phyloP scores from a whole-genome alignment of 2,113 vertebrate genomes.

The Sorex fumeus region DNA sequence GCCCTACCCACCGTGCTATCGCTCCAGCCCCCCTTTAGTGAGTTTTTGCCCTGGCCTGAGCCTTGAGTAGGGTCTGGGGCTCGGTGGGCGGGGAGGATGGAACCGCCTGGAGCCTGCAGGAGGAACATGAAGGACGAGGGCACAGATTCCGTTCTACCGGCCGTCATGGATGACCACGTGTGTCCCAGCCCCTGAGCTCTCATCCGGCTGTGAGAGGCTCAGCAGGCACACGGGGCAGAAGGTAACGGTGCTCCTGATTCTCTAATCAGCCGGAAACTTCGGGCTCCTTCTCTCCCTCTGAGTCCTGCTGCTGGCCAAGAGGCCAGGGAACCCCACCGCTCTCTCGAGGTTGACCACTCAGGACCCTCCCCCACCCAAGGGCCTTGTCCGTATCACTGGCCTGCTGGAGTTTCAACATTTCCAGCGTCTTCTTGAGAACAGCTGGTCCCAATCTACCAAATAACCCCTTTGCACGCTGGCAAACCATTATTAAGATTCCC shows the following conservation, averaged over 20 bases:
- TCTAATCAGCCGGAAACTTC: not conserved
- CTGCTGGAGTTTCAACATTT: constrained; percentile 71
- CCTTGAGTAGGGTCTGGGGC: too few relatives aligned
- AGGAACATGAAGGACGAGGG: not conserved
- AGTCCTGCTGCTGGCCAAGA: not conserved
- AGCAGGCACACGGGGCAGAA: constrained; percentile 25
- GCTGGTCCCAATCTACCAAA: constrained; percentile 84
- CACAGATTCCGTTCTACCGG: not conserved
- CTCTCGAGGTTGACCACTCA: not conserved
- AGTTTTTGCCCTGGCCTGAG: too few relatives aligned
- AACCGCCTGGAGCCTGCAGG: too few relatives aligned
- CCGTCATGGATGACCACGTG: constrained; percentile 17
- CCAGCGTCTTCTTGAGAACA: constrained; percentile 76
- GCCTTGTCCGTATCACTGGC: constrained; percentile 51
- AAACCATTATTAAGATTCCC: constrained; percentile 84
- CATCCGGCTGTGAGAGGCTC: not conserved
- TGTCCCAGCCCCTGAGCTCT: not conserved
- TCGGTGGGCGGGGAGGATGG: too few relatives aligned
- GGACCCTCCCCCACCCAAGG: not conserved
- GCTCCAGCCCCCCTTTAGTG: too few relatives aligned
- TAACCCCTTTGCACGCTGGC: constrained; percentile 82
- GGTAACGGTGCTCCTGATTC: not conserved
- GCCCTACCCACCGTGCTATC: too few relatives aligned
- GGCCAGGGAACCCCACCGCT: rapidly evolving
- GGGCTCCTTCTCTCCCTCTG: not conserved